phyloP scores from a whole-genome alignment of 2,888 invertebrate genomes.

The Drosophila trichaetosa region DNA sequence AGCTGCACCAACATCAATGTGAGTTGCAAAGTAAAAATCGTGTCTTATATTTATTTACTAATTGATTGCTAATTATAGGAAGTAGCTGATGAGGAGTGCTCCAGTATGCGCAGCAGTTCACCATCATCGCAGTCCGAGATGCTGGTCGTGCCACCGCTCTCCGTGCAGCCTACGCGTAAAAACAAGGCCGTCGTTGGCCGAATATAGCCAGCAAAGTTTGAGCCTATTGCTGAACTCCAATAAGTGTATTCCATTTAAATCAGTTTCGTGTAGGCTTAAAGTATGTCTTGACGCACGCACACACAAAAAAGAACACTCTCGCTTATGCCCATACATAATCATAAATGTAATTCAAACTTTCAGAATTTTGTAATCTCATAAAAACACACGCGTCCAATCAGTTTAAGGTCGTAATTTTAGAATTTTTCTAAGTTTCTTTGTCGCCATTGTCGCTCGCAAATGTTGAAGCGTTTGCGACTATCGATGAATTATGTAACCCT shows the following conservation, averaged over 20 bases:
- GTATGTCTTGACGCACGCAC: conserved; percentile 26
- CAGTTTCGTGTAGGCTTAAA: conserved; percentile 39
- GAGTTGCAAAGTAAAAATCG: conserved; percentile 50
- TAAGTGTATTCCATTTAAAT: conserved; percentile 68
- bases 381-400: conserved; percentile 57
- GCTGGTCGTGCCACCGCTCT: conserved; percentile 90
- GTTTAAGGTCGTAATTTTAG: conserved; percentile 48
- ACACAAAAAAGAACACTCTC: conserved; percentile 28
- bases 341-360: conserved; percentile 24
- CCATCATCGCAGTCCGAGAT: conserved; percentile 86
- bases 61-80: conserved; percentile 84
- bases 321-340: conserved; percentile 40
- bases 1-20: conserved; percentile 95
- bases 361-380: conserved; percentile 46
- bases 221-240: conserved; percentile 29
- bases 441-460: conserved; percentile 43
- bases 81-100: conserved; percentile 89
- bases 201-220: conserved; percentile 58
- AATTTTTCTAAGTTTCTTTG: conserved; percentile 45
- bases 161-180: conserved; percentile 94
- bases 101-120: conserved; percentile 82
- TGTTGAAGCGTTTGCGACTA: conserved; percentile 68
- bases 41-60: conserved; percentile 1
- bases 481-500: conserved; percentile 32
- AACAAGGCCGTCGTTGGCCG: conserved; percentile 89